Percentiles rank a stretch among this genome's conserved stretches.
Evolutionary conservation across 2,888 invertebrate genomes (phyloP).

Genomic region (Sphecodes monilicornis): DNA sequence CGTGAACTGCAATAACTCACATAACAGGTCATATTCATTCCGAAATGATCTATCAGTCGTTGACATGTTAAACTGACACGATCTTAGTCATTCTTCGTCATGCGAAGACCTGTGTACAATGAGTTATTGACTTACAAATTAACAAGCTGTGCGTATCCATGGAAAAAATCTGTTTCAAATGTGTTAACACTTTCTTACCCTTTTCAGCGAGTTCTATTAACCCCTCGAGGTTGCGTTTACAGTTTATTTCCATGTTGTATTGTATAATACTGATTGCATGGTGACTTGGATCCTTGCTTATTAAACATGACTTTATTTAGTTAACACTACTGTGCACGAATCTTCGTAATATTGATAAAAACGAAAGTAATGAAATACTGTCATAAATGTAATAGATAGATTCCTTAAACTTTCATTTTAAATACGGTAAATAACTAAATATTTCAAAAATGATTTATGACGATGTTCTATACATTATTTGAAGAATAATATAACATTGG

Average conservation of each 20-base stretch:
- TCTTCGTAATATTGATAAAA: neutral
- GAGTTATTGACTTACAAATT: conserved; percentile 17
- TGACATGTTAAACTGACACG: neutral
- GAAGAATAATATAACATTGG: neutral
- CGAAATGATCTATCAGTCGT: conserved; percentile 12
- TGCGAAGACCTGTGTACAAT: neutral
- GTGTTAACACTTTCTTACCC: conserved; percentile 1
- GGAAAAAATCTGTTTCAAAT: neutral
- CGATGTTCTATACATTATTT: too few relatives aligned
- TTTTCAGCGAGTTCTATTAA: conserved; percentile 3
- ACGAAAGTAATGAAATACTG: neutral
- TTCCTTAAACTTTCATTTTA: neutral
- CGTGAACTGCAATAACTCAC: conserved; percentile 1
- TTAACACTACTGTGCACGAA: neutral
- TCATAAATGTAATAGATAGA: neutral
- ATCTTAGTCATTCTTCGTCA: conserved; percentile 6
- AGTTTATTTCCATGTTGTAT: neutral
- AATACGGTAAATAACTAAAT: neutral
- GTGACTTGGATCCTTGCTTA: neutral
- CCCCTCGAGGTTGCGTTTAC: neutral
- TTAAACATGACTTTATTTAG: neutral
- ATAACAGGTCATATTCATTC: neutral
- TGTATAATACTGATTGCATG: neutral
- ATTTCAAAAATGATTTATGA: too few relatives aligned
- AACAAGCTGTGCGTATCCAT: neutral